Base-by-base conservation (phyloP, 2,888 invertebrate species). In the Zelleria hepariella region DNA sequence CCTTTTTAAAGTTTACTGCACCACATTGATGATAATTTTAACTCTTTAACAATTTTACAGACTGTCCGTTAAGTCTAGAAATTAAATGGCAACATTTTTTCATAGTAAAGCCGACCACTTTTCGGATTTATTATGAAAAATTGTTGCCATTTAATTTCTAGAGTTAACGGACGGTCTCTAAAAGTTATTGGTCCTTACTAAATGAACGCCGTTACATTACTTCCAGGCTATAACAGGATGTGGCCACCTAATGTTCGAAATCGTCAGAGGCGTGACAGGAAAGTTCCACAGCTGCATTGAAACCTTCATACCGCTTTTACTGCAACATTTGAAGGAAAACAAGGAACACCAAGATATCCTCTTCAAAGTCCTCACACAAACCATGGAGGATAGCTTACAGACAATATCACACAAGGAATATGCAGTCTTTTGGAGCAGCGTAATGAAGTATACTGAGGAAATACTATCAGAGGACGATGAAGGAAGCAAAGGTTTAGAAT, bases 241-340 rank as follows among this genome's bases (percentile, higher is more conserved):
- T 78, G 96, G 97, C 0, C 93, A 94, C 67, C 88, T 98, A 23
- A 87, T 98, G 60, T 98, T 96, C 85, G 96, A 98, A 88, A 94
- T 96, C 60, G 79, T 97, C 52, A 93, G 93, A 72, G 98, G 98
- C 27, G 93, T 96, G 0, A 89, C 92, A 61, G 93, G 94, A 0
- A 94, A 95, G 69, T 95, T 98, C 73, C 97, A 98, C 75, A 96
- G 94, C 64, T 94, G 94, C 68, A 92, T 95, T 0, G 93, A 93
- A 58, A 89, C 91, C 59, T 92, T 96, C 67, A 75, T 97, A 2
- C 91, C 91, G 42, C 76, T 94, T 54, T 84, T 95, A 15, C 84
- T 97, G 2, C 89, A 92, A 62, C 89, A 91, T 47, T 74, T 95
- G 1, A 81, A 84, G 64, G 90, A 91, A 59, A 74, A 77, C 57